Conservation (phyloP, 1,140 invertebrate genomes). For the Achroia grisella region DNA sequence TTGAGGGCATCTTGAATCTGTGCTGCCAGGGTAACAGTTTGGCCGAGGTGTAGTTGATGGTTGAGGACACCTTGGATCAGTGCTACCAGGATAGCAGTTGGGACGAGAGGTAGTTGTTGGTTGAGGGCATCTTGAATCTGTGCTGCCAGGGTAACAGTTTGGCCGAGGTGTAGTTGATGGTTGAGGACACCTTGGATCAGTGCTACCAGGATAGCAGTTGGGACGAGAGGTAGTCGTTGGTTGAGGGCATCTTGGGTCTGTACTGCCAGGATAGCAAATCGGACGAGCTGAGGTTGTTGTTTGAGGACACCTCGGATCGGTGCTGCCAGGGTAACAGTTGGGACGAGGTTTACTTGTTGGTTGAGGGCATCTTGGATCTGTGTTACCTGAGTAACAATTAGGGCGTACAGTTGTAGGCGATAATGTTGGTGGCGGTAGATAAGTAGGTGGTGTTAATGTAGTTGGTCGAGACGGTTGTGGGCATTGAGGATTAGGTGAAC, state of each 20-base stretch:
- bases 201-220: slow-evolving; percentile 10
- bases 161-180: slow-evolving; percentile 13
- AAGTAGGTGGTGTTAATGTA: slow-evolving; percentile 7
- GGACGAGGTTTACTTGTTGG: slow-evolving; percentile 26
- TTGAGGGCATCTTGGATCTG: slow-evolving; percentile 42
- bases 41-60: slow-evolving; percentile 33
- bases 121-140: slow-evolving; percentile 44
- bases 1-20: slow-evolving; percentile 63
- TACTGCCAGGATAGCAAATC: slow-evolving; percentile 33
- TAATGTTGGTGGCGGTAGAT: slow-evolving; percentile 4
- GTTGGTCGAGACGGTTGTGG: slow-evolving; percentile 1
- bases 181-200: slow-evolving; percentile 39
- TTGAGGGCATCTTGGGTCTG: slow-evolving; percentile 66
- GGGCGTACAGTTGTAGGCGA: slow-evolving; percentile 13
- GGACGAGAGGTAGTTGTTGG: slow-evolving; percentile 17
- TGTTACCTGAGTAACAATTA: slow-evolving; percentile 27
- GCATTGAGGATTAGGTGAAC: slow-evolving; percentile 1
- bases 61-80: slow-evolving; percentile 52
- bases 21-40: slow-evolving; percentile 48
- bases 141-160: slow-evolving; percentile 49
- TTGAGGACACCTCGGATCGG: slow-evolving; percentile 53
- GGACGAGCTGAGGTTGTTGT: slow-evolving; percentile 40
- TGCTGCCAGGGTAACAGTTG: slow-evolving; percentile 24
- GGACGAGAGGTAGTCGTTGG: slow-evolving; percentile 34
- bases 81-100: slow-evolving; percentile 29